Percentiles rank a stretch among this genome's conserved stretches.
Evolutionary conservation across 1,140 invertebrate genomes (phyloP).

Genomic region (Pristionchus pacificus): DNA sequence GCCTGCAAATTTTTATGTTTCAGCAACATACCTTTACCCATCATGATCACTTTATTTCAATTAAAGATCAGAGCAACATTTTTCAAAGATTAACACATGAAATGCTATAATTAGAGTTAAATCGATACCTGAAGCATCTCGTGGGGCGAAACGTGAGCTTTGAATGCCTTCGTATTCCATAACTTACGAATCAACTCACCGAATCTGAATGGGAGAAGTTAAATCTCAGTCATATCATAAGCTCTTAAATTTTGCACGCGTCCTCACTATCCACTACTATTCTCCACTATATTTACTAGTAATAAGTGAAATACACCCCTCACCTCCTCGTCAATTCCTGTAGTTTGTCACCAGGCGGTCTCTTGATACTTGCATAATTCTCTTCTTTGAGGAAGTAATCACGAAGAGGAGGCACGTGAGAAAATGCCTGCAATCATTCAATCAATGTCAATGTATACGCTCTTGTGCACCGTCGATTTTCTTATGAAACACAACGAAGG

Average conservation of each 20-base stretch:
- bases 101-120: no score
- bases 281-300: background rate
- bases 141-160: conserved; percentile 97
- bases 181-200: conserved; percentile 70
- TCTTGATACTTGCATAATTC: conserved; percentile 81
- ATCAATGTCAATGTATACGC: background rate
- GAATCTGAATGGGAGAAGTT: background rate
- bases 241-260: no score
- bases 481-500: background rate
- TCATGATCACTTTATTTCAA: no score
- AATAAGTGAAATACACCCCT: conserved; percentile 76
- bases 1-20: no score
- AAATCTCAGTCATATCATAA: no score
- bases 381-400: conserved; percentile 90
- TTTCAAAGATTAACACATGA: no score
- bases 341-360: conserved; percentile 84
- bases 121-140: conserved; percentile 99
- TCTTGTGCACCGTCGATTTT: background rate
- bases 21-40: no score
- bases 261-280: background rate
- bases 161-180: conserved; percentile 98
- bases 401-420: conserved; percentile 85
- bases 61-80: no score
- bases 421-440: conserved; percentile 70
- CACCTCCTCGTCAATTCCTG: conserved; percentile 84